phyloP scores from a whole-genome alignment of 2,797 vertebrate species.

The Astyanax mexicanus region DNA sequence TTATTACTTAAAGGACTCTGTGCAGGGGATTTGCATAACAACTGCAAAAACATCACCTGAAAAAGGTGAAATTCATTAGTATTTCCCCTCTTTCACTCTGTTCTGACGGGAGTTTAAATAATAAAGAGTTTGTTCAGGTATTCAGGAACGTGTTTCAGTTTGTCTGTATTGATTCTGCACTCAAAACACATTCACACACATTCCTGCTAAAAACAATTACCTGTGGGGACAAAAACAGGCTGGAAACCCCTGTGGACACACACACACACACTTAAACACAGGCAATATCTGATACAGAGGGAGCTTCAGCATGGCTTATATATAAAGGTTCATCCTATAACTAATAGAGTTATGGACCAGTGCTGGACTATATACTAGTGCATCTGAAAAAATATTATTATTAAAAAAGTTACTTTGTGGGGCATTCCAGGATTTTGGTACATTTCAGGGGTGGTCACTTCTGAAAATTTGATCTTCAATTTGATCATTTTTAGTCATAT shows the following conservation, averaged over 20 bases:
- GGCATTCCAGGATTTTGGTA: too few species aligned
- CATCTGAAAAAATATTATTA: too few species aligned
- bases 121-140: not conserved
- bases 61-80: not conserved
- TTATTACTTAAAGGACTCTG: not conserved
- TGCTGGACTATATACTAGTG: too few species aligned
- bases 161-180: not conserved
- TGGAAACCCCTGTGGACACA: not conserved
- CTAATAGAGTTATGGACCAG: not conserved
- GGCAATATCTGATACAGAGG: conserved; percentile 2
- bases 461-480: too few species aligned
- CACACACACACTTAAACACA: too few species aligned
- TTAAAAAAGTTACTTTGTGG: too few species aligned
- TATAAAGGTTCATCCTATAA: not conserved
- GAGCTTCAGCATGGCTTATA: not conserved
- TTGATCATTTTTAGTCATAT: too few species aligned
- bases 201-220: not conserved
- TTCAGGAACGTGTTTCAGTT: not conserved
- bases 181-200: conserved; percentile 16
- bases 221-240: conserved; percentile 8
- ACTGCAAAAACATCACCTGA: not conserved
- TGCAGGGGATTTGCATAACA: not conserved
- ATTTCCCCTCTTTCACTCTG: not conserved
- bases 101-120: not conserved
- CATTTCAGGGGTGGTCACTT: too few species aligned